phyloP scores from a whole-genome alignment of 2,888 invertebrate species.

The Mactromeris polynyma region DNA sequence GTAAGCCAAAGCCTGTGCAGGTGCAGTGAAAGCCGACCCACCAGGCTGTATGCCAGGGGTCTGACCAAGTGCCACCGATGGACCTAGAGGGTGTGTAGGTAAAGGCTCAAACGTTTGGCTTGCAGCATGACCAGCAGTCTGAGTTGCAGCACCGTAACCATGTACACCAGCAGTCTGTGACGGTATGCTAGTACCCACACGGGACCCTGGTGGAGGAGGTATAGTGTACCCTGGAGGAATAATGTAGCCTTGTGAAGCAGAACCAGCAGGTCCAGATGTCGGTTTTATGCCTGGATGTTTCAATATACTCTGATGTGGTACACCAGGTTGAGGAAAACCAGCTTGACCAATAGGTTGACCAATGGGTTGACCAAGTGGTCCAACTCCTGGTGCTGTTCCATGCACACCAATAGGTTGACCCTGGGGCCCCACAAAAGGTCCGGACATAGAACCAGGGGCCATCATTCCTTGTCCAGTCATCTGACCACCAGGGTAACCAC shows the following conservation, averaged over 20 bases:
- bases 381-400: slow-evolving; percentile 19
- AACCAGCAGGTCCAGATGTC: slow-evolving; percentile 40
- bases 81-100: slow-evolving; percentile 63
- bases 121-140: slow-evolving; percentile 58
- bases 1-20: slow-evolving; percentile 67
- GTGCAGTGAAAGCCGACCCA: slow-evolving; percentile 62
- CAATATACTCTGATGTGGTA: slow-evolving; percentile 46
- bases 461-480: slow-evolving; percentile 54
- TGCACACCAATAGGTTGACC: slow-evolving; percentile 16
- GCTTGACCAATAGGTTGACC: slow-evolving; percentile 23
- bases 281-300: slow-evolving; percentile 48
- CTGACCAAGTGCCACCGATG: slow-evolving; percentile 60
- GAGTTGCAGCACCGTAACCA: slow-evolving; percentile 48
- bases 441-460: slow-evolving; percentile 26
- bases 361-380: slow-evolving; percentile 42
- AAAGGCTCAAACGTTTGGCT: slow-evolving; percentile 56
- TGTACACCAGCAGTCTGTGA: slow-evolving; percentile 35
- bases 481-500: slow-evolving; percentile 42
- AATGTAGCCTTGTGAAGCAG: slow-evolving; percentile 57
- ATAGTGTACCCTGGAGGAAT: slow-evolving; percentile 60
- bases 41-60: slow-evolving; percentile 58
- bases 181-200: slow-evolving; percentile 32
- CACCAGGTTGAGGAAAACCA: slow-evolving; percentile 15
- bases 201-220: slow-evolving; percentile 48
- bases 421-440: background rate